phyloP scores from a whole-genome alignment of 2,113 vertebrate genomes.

The Oophaga pumilio region DNA sequence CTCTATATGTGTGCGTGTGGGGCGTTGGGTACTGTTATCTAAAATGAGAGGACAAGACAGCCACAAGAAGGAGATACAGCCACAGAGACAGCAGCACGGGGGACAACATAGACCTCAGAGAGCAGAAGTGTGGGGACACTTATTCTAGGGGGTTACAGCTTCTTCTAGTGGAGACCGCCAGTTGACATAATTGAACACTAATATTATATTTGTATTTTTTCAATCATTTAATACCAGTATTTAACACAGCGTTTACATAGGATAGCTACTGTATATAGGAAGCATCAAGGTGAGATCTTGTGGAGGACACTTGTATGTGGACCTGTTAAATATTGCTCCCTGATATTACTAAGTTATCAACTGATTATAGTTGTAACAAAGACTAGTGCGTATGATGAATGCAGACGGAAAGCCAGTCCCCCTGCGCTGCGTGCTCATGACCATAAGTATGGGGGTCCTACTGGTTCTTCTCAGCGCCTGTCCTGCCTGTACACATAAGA shows the following conservation, averaged over 20 bases:
- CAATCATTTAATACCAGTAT: background rate
- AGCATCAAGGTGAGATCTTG: background rate
- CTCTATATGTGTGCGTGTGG: conserved; percentile 42
- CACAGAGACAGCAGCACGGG: conserved; percentile 23
- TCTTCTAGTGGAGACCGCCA: too few species aligned
- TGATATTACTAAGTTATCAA: background rate
- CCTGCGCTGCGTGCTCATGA: conserved; percentile 52
- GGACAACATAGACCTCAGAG: background rate
- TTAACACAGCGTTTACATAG: background rate
- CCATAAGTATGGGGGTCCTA: conserved; percentile 48
- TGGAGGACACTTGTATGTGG: background rate
- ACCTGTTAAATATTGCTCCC: too few species aligned
- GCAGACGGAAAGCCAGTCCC: conserved; percentile 24
- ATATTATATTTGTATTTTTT: background rate
- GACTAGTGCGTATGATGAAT: conserved; percentile 28
- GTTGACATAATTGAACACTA: background rate
- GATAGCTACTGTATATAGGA: background rate
- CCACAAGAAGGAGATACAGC: conserved; percentile 38
- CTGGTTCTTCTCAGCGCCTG: conserved; percentile 50
- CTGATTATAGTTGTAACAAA: background rate
- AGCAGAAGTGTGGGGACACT: background rate
- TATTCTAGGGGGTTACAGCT: background rate
- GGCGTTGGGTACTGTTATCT: conserved; percentile 55
- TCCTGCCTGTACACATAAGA: conserved; percentile 55
- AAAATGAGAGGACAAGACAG: conserved; percentile 42